Conservation (phyloP, 2,113 vertebrate species). For the Sigmodon hispidus region DNA sequence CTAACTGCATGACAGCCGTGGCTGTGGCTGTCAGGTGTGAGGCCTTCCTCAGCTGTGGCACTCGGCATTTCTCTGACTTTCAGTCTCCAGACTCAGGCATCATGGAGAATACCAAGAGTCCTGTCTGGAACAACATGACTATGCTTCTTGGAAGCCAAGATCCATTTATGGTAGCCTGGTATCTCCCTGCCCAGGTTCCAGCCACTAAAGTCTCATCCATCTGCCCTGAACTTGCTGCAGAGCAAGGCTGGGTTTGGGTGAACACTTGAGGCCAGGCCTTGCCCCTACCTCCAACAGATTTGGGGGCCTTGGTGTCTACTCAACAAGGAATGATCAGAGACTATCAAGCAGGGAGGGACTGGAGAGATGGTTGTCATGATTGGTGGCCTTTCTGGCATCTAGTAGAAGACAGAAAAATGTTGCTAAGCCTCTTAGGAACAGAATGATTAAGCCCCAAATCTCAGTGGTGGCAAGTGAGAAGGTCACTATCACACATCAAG, state of each 20-base stretch:
- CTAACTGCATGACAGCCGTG: not conserved
- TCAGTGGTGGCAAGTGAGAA: not conserved
- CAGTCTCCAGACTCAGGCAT: not conserved
- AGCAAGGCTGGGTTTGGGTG: not conserved
- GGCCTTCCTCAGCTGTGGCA: not conserved
- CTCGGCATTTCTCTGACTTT: not conserved
- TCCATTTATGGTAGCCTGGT: not conserved
- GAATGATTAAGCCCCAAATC: not conserved
- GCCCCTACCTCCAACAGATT: not conserved
- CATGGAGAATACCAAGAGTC: not conserved
- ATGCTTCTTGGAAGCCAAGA: not conserved
- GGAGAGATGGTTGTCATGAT: not conserved
- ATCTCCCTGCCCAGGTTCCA: not conserved
- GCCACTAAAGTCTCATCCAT: not conserved
- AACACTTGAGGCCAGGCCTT: not conserved
- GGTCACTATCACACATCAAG: not conserved
- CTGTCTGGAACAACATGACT: not conserved
- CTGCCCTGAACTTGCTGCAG: not conserved
- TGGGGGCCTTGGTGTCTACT: not conserved
- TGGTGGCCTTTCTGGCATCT: not conserved
- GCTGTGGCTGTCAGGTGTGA: not conserved
- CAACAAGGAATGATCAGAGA: not conserved
- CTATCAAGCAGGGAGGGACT: not conserved
- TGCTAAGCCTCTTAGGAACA: not conserved
- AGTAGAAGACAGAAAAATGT: not conserved